A percentile compares a stretch with the other conserved stretches of the same genome.
phyloP scores from a whole-genome alignment of 2,113 vertebrate genomes.

The Bungarus multicinctus region DNA sequence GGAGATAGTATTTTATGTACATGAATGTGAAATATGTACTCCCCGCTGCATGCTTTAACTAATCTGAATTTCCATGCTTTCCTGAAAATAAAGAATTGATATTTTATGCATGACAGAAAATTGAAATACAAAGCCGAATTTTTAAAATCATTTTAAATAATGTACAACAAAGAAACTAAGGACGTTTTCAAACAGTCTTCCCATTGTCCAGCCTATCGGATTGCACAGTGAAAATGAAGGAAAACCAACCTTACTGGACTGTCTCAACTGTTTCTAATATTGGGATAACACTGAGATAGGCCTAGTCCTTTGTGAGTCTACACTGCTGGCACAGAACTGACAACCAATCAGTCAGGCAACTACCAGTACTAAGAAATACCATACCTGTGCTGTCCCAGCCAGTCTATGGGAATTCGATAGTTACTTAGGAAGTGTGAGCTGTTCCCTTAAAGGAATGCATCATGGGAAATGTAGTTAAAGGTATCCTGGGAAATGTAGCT shows the following conservation, averaged over 20 bases:
- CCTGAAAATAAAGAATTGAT: neutral
- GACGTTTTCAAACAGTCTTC: neutral
- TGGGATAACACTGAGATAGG: neutral
- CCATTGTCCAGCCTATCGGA: neutral
- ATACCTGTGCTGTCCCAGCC: too few relatives aligned
- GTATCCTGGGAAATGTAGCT: too few relatives aligned
- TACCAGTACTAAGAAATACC: neutral
- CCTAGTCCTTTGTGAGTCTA: neutral
- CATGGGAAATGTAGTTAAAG: too few relatives aligned
- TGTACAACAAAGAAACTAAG: neutral
- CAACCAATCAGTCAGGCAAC: neutral
- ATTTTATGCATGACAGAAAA: neutral
- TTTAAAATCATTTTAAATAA: neutral
- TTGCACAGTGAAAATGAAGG: neutral
- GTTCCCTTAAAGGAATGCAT: too few relatives aligned
- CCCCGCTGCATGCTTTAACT: neutral
- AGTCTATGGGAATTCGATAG: too few relatives aligned
- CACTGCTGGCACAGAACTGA: neutral
- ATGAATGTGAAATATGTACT: neutral
- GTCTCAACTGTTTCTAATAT: neutral
- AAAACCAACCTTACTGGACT: neutral
- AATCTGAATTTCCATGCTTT: neutral
- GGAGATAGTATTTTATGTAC: neutral
- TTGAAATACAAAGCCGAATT: neutral
- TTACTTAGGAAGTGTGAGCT: too few relatives aligned